These are phyloP conservation scores for Apogon hyalosoma DNA, from an alignment of 2,797 vertebrate species.

Conservation along the genomic window DNA sequence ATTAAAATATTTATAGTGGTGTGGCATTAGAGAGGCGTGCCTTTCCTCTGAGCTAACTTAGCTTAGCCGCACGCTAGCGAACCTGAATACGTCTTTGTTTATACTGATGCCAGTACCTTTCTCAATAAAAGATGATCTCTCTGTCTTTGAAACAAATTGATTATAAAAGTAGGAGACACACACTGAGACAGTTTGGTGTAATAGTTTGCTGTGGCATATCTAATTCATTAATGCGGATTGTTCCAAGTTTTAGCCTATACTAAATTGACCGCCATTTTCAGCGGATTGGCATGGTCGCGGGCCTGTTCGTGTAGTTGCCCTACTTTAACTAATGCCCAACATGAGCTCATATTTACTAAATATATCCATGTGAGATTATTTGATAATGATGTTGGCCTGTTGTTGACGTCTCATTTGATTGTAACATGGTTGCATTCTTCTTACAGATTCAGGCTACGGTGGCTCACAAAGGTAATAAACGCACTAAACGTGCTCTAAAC, in stretches of 20 bases:
- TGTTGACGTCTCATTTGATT: too few relatives aligned
- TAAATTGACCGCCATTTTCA: constrained; percentile 78
- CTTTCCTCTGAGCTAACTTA: neutral
- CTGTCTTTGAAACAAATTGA: too few relatives aligned
- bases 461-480: constrained; percentile 82
- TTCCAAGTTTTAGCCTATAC: constrained; percentile 44
- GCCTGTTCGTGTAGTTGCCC: constrained; percentile 32
- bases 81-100: constrained; percentile 67
- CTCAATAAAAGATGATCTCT: fast-evolving
- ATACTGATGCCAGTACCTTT: constrained; percentile 4
- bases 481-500: too few relatives aligned
- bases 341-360: too few relatives aligned
- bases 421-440: neutral
- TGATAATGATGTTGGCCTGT: too few relatives aligned
- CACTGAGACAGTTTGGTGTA: fast-evolving
- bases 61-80: neutral
- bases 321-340: constrained; percentile 5
- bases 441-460: constrained; percentile 86
- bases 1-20: neutral
- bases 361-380: too few relatives aligned
- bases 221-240: neutral
- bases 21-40: neutral
- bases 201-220: neutral
- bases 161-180: fast-evolving
- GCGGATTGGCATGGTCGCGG: constrained; percentile 48